A percentile compares a stretch with the other conserved stretches of the same genome.
phyloP scores from a whole-genome alignment of 2,888 invertebrate genomes.

The Drosophila merina region DNA sequence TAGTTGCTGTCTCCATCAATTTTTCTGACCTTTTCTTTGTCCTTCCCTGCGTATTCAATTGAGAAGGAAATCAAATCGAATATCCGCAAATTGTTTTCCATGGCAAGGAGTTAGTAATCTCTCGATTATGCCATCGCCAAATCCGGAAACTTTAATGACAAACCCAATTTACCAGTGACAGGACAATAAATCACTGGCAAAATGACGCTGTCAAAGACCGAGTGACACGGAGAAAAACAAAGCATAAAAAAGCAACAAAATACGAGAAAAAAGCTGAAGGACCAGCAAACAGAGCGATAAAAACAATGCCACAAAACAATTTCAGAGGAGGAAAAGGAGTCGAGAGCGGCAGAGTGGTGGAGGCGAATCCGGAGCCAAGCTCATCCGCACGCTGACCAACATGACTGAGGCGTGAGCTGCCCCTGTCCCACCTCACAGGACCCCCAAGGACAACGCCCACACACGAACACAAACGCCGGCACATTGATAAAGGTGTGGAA shows the following conservation, averaged over 20 bases:
- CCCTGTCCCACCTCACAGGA: slow-evolving; percentile 23
- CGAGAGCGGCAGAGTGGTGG: slow-evolving; percentile 3
- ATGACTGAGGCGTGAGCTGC: slow-evolving; percentile 42
- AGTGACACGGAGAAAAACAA: slow-evolving; percentile 48
- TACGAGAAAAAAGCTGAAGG: slow-evolving; percentile 10
- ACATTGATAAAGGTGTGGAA: slow-evolving; percentile 74
- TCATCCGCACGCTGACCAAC: slow-evolving; percentile 57
- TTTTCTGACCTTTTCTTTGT: neutral
- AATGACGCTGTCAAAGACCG: slow-evolving; percentile 71
- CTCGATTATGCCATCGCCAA: slow-evolving; percentile 48
- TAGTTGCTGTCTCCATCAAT: neutral
- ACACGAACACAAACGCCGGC: slow-evolving; percentile 9
- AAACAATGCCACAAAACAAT: slow-evolving; percentile 75
- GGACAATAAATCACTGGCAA: slow-evolving; percentile 73
- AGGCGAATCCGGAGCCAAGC: slow-evolving; percentile 17
- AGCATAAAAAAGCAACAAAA: neutral
- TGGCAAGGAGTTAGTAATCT: slow-evolving; percentile 34
- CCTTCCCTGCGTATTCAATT: neutral
- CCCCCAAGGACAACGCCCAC: slow-evolving; percentile 27
- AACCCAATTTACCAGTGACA: slow-evolving; percentile 64
- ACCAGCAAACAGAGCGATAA: slow-evolving; percentile 40
- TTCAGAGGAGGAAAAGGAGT: slow-evolving; percentile 53
- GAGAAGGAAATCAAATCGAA: slow-evolving; percentile 7
- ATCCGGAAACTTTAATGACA: slow-evolving; percentile 68
- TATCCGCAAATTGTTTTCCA: slow-evolving; percentile 4